phyloP scores from a whole-genome alignment of 1,140 invertebrate genomes.

The Brachionus rubens region DNA sequence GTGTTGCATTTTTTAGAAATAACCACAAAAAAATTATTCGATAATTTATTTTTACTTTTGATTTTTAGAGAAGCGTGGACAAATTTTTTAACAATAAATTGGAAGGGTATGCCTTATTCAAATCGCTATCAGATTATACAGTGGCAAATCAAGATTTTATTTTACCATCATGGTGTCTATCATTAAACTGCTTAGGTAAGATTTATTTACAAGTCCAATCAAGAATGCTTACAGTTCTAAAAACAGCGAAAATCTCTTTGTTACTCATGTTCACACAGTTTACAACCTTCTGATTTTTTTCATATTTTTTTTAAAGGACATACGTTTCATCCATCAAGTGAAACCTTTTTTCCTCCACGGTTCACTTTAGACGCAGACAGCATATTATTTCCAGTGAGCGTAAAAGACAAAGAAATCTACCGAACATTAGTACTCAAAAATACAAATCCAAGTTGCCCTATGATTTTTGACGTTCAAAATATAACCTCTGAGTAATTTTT shows the following conservation, averaged over 20 bases:
- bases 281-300: too few relatives aligned
- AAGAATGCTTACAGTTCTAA: too few relatives aligned
- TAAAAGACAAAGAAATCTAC: conserved; percentile 55
- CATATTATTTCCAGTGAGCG: conserved; percentile 55
- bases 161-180: conserved; percentile 58
- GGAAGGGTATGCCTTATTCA: conserved; percentile 59
- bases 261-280: too few relatives aligned
- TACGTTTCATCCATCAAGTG: conserved; percentile 57
- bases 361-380: conserved; percentile 50
- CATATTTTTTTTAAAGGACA: conserved; percentile 57
- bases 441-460: conserved; percentile 48
- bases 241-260: too few relatives aligned
- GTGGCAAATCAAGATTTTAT: conserved; percentile 56
- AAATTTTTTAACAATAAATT: conserved; percentile 57
- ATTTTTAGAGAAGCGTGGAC: conserved; percentile 56
- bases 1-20: conserved; percentile 28
- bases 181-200: conserved; percentile 55
- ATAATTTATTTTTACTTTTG: conserved; percentile 25
- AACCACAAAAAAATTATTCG: conserved; percentile 21
- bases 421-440: conserved; percentile 54
- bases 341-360: conserved; percentile 55
- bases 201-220: not conserved
- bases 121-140: conserved; percentile 57
- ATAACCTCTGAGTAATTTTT: not conserved
- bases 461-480: conserved; percentile 3